Percentiles rank a stretch among this genome's conserved stretches.
These are phyloP conservation scores for Motacilla alba DNA, from an alignment of 2,113 vertebrate species.

Conservation along the genomic window DNA sequence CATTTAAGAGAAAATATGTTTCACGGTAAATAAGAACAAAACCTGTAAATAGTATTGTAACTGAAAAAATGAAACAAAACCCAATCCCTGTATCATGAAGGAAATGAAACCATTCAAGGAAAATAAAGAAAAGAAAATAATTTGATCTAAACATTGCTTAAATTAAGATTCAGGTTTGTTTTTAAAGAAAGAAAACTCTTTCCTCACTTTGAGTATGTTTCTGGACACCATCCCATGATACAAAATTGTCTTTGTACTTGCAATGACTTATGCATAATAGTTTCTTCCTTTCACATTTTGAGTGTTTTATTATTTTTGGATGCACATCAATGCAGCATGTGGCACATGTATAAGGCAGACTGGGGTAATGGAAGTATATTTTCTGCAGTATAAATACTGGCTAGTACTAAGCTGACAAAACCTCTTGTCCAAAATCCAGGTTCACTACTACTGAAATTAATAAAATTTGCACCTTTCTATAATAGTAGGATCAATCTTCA, in stretches of 20 bases:
- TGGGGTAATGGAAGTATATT: background rate
- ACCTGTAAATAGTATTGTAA: background rate
- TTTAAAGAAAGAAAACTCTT: conserved; percentile 60
- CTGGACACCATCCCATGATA: conserved; percentile 53
- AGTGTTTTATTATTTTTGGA: conserved; percentile 71
- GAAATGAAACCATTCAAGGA: background rate
- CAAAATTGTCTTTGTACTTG: conserved; percentile 62
- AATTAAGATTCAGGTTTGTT: conserved; percentile 70
- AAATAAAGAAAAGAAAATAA: conserved; percentile 59
- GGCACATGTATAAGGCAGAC: conserved; percentile 13
- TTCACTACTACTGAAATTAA: background rate
- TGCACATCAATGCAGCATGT: conserved; percentile 43
- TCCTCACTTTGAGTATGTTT: conserved; percentile 33
- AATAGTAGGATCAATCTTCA: background rate
- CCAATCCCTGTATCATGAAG: background rate
- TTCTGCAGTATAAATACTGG: conserved; percentile 15
- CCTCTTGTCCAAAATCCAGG: background rate
- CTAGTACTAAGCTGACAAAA: background rate
- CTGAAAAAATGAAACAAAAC: background rate
- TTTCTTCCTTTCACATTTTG: conserved; percentile 63
- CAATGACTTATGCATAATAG: conserved; percentile 46
- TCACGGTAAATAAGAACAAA: conserved; percentile 15
- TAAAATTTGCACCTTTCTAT: background rate
- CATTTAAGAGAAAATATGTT: conserved; percentile 41
- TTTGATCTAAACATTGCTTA: conserved; percentile 51